phyloP scores from a whole-genome alignment of 2,888 invertebrate species.

The Tachina grossa region DNA sequence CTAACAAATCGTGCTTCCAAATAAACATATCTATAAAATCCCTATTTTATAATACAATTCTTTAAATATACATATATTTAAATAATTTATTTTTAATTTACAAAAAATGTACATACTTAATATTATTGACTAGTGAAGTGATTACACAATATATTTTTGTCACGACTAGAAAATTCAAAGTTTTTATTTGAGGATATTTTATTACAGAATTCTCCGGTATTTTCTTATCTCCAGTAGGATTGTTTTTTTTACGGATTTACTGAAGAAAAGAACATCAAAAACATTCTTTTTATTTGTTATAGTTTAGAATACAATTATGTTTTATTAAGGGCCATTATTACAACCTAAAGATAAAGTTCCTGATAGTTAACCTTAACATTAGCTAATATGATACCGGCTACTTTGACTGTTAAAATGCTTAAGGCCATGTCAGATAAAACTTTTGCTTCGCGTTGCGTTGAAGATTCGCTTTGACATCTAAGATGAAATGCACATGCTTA shows the following conservation, averaged over 20 bases:
- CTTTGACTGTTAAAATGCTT: too few relatives aligned
- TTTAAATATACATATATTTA: conserved; percentile 52
- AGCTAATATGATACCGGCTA: too few relatives aligned
- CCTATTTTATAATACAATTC: conserved; percentile 40
- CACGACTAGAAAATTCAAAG: conserved; percentile 63
- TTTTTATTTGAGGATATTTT: conserved; percentile 11
- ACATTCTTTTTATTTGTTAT: conserved; percentile 53
- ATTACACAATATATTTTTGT: conserved; percentile 72
- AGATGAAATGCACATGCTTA: too few relatives aligned
- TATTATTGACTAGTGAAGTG: conserved; percentile 57
- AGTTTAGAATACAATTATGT: conserved; percentile 36
- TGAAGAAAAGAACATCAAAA: conserved; percentile 50
- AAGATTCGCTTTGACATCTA: too few relatives aligned
- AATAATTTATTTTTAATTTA: conserved; percentile 52
- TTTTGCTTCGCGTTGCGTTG: too few relatives aligned
- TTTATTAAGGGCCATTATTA: too few relatives aligned
- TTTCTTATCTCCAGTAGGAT: background rate
- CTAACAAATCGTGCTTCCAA: too few relatives aligned
- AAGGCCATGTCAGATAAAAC: too few relatives aligned
- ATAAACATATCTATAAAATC: too few relatives aligned
- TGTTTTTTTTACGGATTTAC: conserved; percentile 30
- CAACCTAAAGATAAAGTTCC: too few relatives aligned
- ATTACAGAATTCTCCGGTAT: background rate
- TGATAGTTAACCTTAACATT: too few relatives aligned
- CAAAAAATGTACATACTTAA: conserved; percentile 59